phyloP scores from a whole-genome alignment of 2,888 invertebrate genomes.

The Tromatobia lineatoria region DNA sequence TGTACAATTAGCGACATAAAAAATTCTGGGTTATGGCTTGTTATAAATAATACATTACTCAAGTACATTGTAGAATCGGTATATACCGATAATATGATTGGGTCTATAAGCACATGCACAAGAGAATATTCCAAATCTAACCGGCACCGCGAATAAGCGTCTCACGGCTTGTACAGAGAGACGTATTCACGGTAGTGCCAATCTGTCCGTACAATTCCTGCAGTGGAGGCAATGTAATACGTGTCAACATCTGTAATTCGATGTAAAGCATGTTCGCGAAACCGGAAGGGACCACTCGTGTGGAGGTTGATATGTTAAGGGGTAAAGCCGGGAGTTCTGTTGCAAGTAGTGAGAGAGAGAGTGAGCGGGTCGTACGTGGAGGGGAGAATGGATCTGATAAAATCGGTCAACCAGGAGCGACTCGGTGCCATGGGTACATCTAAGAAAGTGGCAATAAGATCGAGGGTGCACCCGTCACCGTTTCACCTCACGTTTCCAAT shows the following conservation, averaged over 20 bases:
- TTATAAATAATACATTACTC: no score
- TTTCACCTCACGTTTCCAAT: constrained; percentile 80
- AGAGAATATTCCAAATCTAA: not conserved
- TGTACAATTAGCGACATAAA: not conserved
- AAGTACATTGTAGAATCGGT: not conserved
- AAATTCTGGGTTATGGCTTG: not conserved
- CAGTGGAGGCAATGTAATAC: constrained; percentile 35
- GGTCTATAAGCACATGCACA: not conserved
- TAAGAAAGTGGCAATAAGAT: constrained; percentile 21
- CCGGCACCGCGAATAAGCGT: not conserved
- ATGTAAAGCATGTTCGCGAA: constrained; percentile 20
- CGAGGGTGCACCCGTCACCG: constrained; percentile 51
- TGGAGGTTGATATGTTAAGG: constrained; percentile 30
- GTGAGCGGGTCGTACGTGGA: not conserved
- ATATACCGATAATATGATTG: not conserved
- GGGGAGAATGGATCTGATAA: constrained; percentile 43
- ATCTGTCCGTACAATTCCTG: constrained; percentile 10
- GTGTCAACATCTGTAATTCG: constrained; percentile 52
- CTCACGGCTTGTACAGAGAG: not conserved
- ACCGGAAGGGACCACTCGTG: not conserved
- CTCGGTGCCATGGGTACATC: constrained; percentile 38
- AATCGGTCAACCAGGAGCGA: constrained; percentile 56
- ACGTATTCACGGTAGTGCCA: not conserved
- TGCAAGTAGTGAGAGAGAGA: not conserved
- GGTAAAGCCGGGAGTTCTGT: constrained; percentile 21